Conservation (phyloP, 2,797 vertebrate species). For the Dendrocincla tyrannina region DNA sequence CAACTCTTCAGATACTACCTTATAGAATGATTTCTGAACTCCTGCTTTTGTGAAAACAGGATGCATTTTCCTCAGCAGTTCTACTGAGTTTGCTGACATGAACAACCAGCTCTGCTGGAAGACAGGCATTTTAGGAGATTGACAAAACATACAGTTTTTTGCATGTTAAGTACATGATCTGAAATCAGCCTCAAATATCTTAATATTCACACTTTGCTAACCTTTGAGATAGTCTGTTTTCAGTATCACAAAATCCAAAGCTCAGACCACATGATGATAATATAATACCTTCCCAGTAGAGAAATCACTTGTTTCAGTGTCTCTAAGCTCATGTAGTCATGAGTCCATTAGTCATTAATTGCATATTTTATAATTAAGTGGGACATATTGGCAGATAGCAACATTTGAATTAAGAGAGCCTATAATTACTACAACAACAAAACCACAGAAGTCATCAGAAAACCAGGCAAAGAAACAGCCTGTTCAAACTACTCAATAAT, state of each 20-base stretch:
- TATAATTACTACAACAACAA: neutral
- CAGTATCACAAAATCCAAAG: neutral
- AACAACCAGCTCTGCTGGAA: neutral
- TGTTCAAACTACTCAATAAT: neutral
- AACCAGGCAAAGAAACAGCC: neutral
- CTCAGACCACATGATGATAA: neutral
- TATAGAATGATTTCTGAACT: neutral
- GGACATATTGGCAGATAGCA: neutral
- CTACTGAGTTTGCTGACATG: neutral
- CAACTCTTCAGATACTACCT: neutral
- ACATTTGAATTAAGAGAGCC: neutral
- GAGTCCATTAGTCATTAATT: constrained; percentile 17
- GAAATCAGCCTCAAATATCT: neutral
- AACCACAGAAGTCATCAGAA: neutral
- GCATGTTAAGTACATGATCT: neutral
- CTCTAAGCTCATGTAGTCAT: neutral
- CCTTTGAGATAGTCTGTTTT: neutral
- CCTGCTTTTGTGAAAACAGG: neutral
- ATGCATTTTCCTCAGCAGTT: neutral
- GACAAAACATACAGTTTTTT: neutral
- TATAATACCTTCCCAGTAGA: neutral
- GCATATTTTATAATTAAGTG: constrained; percentile 11
- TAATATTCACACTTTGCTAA: neutral
- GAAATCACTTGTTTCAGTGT: neutral
- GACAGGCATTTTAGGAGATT: neutral